Percentiles rank a stretch among this genome's conserved stretches.
These are phyloP conservation scores for Ornithorhynchus anatinus DNA, from an alignment of 2,113 vertebrate genomes.

Conservation along the genomic window DNA sequence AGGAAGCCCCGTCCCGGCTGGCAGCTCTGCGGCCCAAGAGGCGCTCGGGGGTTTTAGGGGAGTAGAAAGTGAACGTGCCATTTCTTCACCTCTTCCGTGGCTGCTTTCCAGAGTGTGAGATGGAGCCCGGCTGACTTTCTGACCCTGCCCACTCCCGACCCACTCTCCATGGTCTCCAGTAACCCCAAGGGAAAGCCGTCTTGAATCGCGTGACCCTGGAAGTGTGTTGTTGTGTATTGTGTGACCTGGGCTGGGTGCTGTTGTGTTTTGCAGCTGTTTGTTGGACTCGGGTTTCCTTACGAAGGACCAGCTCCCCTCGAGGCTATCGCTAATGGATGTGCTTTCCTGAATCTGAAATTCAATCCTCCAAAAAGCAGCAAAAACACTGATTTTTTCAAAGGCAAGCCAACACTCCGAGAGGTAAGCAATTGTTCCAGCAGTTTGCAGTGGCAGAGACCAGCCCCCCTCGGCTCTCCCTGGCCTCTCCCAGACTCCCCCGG, in stretches of 20 bases:
- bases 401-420: constrained; percentile 96
- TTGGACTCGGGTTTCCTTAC: constrained; percentile 96
- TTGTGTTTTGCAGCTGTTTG: constrained; percentile 85
- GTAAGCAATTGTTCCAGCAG: constrained; percentile 63
- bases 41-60: too few species aligned
- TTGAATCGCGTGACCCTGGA: too few species aligned
- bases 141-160: not conserved
- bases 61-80: not conserved
- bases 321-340: constrained; percentile 96
- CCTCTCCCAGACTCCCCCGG: too few species aligned
- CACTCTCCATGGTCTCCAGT: too few species aligned
- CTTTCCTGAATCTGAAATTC: constrained; percentile 95
- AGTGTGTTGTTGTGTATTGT: not conserved
- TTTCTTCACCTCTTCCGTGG: not conserved
- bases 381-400: constrained; percentile 98
- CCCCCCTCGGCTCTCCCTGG: accelerated
- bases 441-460: too few species aligned
- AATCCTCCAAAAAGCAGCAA: constrained; percentile 96
- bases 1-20: too few species aligned
- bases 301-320: constrained; percentile 96
- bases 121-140: not conserved
- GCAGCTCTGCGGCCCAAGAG: too few species aligned
- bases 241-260: too few species aligned
- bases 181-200: not conserved
- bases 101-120: not conserved